Percentiles rank a stretch among this genome's conserved stretches.
phyloP scores from a whole-genome alignment of 2,113 vertebrate species.

The Tupaia chinensis region DNA sequence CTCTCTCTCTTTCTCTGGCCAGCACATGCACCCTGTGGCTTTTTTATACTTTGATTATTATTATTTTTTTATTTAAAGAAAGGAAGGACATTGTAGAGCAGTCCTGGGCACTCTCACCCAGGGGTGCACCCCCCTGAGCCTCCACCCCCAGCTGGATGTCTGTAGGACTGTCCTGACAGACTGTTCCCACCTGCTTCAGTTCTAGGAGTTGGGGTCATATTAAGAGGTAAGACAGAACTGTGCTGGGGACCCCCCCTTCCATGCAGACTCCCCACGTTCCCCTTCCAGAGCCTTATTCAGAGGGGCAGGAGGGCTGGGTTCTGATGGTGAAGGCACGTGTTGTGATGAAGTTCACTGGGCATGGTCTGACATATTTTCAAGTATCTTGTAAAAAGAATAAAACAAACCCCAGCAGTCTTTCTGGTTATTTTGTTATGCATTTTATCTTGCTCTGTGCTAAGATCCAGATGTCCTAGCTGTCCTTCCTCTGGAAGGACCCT shows the following conservation, averaged over 20 bases:
- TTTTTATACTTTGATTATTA: no score
- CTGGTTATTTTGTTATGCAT: neutral
- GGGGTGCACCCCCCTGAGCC: neutral
- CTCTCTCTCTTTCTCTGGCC: no score
- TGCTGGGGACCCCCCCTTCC: neutral
- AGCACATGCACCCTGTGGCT: no score
- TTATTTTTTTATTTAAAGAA: no score
- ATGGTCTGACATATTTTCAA: neutral
- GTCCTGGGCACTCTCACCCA: neutral
- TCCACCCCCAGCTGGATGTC: accelerated
- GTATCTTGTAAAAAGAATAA: neutral
- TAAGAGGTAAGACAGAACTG: neutral
- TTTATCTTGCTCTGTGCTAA: neutral
- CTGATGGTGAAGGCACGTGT: neutral
- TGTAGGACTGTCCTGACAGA: neutral
- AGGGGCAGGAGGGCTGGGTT: neutral
- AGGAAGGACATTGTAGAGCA: no score
- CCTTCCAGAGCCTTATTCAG: no score
- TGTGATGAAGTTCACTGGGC: neutral
- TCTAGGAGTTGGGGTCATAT: neutral
- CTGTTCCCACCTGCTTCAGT: accelerated
- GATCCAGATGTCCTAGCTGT: neutral
- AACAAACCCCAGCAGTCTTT: neutral
- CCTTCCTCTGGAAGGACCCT: neutral
- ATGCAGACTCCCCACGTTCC: neutral